Evolutionary conservation across 2,113 vertebrate species (phyloP).

Genomic region (Macroglossus sobrinus): DNA sequence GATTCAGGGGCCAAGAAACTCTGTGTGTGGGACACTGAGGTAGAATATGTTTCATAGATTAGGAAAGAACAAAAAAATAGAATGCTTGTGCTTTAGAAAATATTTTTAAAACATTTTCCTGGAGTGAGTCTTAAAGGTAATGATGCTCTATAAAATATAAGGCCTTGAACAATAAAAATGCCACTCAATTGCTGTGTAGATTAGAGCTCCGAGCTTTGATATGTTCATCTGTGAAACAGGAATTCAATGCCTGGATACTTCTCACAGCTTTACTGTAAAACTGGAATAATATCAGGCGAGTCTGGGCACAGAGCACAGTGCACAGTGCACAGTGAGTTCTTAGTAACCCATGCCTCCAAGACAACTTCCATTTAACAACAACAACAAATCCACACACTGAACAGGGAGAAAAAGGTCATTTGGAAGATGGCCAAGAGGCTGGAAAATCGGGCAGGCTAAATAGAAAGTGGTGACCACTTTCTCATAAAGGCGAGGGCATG

Average conservation of each 20-base stretch:
- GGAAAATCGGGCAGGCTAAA: not conserved
- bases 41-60: not conserved
- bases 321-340: not conserved
- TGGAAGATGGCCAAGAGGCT: not conserved
- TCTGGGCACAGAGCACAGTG: not conserved
- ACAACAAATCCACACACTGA: not conserved
- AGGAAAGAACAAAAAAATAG: not conserved
- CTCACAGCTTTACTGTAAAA: not conserved
- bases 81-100: not conserved
- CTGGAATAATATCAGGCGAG: not conserved
- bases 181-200: not conserved
- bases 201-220: not conserved
- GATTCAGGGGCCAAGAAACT: not conserved
- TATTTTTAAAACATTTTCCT: not conserved
- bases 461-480: not conserved
- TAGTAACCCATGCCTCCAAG: not conserved
- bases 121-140: not conserved
- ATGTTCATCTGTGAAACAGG: conserved; percentile 9
- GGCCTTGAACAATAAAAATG: not conserved
- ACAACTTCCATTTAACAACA: not conserved
- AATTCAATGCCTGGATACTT: not conserved
- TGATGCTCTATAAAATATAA: not conserved
- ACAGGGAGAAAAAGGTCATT: not conserved
- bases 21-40: not conserved
- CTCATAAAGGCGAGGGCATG: not conserved